Conservation (phyloP, 2,888 invertebrate genomes). For the Aphidius colemani region DNA sequence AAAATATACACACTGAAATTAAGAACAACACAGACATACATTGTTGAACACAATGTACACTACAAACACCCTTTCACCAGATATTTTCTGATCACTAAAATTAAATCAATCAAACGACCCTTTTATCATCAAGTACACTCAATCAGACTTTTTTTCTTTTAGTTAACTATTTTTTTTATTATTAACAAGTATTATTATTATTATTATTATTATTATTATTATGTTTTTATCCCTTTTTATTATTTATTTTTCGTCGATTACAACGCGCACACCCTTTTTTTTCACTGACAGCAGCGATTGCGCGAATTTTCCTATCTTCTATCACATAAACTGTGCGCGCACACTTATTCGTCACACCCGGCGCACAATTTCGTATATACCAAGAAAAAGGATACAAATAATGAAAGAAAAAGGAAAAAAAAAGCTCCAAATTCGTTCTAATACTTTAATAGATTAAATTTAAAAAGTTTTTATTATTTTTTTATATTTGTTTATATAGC, state of each 20-base stretch:
- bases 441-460: neutral
- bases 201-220: too few relatives aligned
- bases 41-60: too few relatives aligned
- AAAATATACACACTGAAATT: too few relatives aligned
- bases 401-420: neutral
- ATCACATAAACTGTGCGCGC: conserved; percentile 18
- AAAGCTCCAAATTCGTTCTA: neutral
- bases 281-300: conserved; percentile 31
- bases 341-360: conserved; percentile 31
- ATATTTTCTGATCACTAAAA: too few relatives aligned
- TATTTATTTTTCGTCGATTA: conserved; percentile 25
- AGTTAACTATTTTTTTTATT: too few relatives aligned
- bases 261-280: conserved; percentile 29
- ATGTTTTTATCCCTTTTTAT: conserved; percentile 6
- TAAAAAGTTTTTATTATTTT: neutral
- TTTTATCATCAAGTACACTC: too few relatives aligned
- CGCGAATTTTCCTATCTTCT: conserved; percentile 22
- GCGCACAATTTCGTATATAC: conserved; percentile 38
- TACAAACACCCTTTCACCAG: too few relatives aligned
- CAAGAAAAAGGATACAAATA: conserved; percentile 5
- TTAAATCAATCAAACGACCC: too few relatives aligned
- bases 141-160: too few relatives aligned
- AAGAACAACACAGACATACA: too few relatives aligned
- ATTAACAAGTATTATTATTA: too few relatives aligned
- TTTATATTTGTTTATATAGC: neutral